phyloP scores from a whole-genome alignment of 2,888 invertebrate species.

The Altica lythri region DNA sequence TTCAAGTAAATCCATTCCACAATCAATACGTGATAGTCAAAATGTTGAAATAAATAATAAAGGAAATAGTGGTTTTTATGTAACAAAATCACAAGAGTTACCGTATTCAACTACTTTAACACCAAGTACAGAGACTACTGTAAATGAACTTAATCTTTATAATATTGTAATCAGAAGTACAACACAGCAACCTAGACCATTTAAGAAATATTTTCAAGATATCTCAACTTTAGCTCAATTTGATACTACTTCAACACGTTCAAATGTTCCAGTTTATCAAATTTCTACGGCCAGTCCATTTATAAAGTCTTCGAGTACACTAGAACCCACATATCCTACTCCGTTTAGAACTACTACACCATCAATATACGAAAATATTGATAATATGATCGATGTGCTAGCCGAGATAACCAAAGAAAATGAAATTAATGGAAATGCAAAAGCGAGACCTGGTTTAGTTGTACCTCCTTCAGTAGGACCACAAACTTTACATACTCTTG shows the following conservation, averaged over 20 bases:
- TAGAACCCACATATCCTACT: slow-evolving; percentile 44
- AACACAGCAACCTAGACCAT: slow-evolving; percentile 43
- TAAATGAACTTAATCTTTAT: slow-evolving; percentile 5
- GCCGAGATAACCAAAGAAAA: slow-evolving; percentile 63
- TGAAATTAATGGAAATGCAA: slow-evolving; percentile 60
- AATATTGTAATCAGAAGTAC: slow-evolving; percentile 17
- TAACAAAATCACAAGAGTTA: slow-evolving; percentile 7
- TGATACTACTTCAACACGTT: neutral
- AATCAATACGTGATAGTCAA: slow-evolving; percentile 17
- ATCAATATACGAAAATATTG: slow-evolving; percentile 68
- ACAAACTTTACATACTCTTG: slow-evolving; percentile 76
- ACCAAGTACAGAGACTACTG: slow-evolving; percentile 1
- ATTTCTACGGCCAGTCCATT: slow-evolving; percentile 54
- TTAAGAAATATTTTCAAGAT: slow-evolving; percentile 31
- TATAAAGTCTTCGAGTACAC: slow-evolving; percentile 27
- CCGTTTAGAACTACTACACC: slow-evolving; percentile 52
- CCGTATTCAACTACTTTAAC: neutral
- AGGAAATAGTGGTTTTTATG: neutral
- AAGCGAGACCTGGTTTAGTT: slow-evolving; percentile 65
- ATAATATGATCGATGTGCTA: slow-evolving; percentile 72
- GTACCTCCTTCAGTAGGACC: slow-evolving; percentile 77
- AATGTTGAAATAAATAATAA: neutral
- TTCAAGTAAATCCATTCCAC: slow-evolving; percentile 12
- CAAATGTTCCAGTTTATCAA: slow-evolving; percentile 37
- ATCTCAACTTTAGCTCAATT: neutral